Evolutionary conservation across 2,888 invertebrate genomes (phyloP), one percentile per base, ranked within the genome.

Genomic region (Listrodromus nycthemerus): DNA sequence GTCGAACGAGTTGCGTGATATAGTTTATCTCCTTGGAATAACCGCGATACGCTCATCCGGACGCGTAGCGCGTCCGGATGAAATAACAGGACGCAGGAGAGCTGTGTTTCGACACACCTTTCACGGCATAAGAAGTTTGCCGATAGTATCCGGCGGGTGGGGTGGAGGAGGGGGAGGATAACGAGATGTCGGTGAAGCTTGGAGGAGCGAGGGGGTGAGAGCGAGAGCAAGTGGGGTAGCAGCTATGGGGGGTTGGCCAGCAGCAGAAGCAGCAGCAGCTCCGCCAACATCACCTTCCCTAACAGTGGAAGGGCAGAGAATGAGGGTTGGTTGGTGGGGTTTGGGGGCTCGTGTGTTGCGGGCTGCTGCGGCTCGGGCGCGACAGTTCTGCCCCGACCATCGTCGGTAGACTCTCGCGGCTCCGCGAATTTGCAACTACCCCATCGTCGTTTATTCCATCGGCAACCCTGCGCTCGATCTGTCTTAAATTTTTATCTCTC

Each of bases 291-390:
- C 78, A 80, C 77, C 75, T 52, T 65, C 83, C 65, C 70, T 61
- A 70, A 76, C 71, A 71, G 75, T 55, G 61, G 74, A 37, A 50
- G 61, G 76, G 80, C 80, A 73, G 79, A 78, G 83, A 52, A 78
- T 82, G 88, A 87, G 87, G 87, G 86, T 82, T 82, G 84, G 83
- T 63, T 84, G 86, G 86, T 82, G 87, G 86, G 89, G 88, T 87
- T 89, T 87, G 89, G 90, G 90, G 89, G 91, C 90, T 90, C 88
- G 90, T 90, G 91, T 90, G 92, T 91, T 92, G 93, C 92, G 92
- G 92, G 92, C 93, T 93, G 93, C 93, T 93, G 93, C 93, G 92
- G 92, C 90, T 92, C 91, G 93, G 92, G 92, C 91, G 92, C 93
- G 92, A 92, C 93, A 93, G 92, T 93, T 91, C 91, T 91, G 91